phyloP scores from a whole-genome alignment of 2,888 invertebrate genomes.

The Drosophila peninsularis region DNA sequence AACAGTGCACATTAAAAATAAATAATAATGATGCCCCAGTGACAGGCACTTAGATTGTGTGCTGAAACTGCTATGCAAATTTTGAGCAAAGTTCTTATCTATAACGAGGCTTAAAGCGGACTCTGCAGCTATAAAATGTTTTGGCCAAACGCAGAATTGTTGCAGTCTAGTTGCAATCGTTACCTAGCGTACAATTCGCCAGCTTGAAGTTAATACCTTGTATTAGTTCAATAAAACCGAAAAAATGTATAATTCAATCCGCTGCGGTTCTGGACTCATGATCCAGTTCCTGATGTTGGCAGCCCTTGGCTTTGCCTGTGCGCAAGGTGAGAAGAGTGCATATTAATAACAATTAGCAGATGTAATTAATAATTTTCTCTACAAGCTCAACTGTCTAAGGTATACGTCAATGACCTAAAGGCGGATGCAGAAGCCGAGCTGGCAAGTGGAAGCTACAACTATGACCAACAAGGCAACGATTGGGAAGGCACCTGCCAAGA shows the following conservation, averaged over 20 bases:
- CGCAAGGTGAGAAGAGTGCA: conserved; percentile 12
- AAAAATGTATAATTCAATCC: conserved; percentile 22
- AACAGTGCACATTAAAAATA: neutral
- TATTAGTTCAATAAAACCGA: neutral
- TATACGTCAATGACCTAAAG: conserved; percentile 36
- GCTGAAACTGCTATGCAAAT: neutral
- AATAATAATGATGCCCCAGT: neutral
- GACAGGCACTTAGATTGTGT: neutral
- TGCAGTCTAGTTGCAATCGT: conserved; percentile 4
- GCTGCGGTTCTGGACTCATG: conserved; percentile 6
- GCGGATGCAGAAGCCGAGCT: conserved; percentile 26
- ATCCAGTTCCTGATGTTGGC: conserved; percentile 26
- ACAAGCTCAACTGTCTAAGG: conserved; percentile 28
- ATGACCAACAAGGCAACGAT: conserved; percentile 60
- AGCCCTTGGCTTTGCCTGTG: conserved; percentile 3
- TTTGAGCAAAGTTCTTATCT: neutral
- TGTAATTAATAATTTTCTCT: neutral
- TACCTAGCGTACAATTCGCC: neutral
- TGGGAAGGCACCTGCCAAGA: conserved; percentile 54
- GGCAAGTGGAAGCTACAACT: conserved; percentile 57
- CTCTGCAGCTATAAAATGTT: conserved; percentile 1
- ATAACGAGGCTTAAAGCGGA: neutral
- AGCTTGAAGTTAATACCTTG: neutral
- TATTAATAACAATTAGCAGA: conserved; percentile 5
- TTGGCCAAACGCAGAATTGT: neutral